phyloP scores from a whole-genome alignment of 2,888 invertebrate species.

The Auanema sp. region DNA sequence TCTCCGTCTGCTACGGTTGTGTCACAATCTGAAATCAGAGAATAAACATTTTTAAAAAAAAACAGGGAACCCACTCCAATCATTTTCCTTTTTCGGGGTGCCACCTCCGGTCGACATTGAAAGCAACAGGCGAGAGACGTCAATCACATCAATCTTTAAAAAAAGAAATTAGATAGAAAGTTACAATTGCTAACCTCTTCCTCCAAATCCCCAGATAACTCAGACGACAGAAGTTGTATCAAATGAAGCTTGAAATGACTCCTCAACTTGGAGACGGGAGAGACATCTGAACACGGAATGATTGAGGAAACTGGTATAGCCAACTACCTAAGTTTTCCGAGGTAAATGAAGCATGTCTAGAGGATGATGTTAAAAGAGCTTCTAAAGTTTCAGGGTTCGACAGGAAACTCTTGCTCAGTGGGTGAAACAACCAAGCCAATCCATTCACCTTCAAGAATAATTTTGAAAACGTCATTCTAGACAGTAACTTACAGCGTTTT shows the following conservation, averaged over 20 bases:
- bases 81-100: constrained; percentile 17
- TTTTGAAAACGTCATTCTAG: background rate
- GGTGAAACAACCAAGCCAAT: constrained; percentile 57
- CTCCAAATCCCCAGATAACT: constrained; percentile 35
- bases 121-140: constrained; percentile 54
- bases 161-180: constrained; percentile 9
- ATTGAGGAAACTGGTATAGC: background rate
- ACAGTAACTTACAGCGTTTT: constrained; percentile 22
- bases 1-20: constrained; percentile 44
- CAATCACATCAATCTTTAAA: constrained; percentile 43
- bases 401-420: constrained; percentile 46
- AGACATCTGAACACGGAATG: background rate
- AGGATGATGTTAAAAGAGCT: constrained; percentile 13
- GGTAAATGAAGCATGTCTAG: constrained; percentile 8
- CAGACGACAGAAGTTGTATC: constrained; percentile 44
- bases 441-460: constrained; percentile 28
- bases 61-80: constrained; percentile 10
- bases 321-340: constrained; percentile 9
- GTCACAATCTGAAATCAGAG: constrained; percentile 10
- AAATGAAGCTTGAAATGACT: constrained; percentile 55
- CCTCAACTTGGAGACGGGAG: constrained; percentile 48
- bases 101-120: constrained; percentile 43
- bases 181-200: constrained; percentile 10
- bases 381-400: constrained; percentile 29
- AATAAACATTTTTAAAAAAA: background rate